These are phyloP conservation scores for Muscicapa adusta DNA, from an alignment of 2,113 vertebrate species.

Conservation along the genomic window DNA sequence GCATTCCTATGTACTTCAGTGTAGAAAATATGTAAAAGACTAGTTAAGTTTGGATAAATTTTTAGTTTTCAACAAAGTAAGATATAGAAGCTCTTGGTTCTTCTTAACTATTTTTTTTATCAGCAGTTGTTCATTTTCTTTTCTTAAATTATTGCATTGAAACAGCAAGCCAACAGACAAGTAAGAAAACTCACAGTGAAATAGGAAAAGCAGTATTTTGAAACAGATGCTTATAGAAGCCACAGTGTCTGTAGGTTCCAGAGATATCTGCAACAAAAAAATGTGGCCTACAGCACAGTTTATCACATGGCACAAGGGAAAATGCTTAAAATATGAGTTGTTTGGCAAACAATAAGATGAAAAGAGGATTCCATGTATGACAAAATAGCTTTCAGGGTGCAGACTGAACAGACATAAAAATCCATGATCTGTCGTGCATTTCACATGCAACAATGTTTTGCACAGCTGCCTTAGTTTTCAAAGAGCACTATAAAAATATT, in stretches of 20 bases:
- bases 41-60: background rate
- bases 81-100: background rate
- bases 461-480: conserved; percentile 4
- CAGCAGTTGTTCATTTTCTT: background rate
- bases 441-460: background rate
- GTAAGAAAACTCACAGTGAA: background rate
- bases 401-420: conserved; percentile 39
- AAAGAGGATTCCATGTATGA: conserved; percentile 43
- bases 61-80: background rate
- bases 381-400: conserved; percentile 61
- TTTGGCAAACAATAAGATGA: conserved; percentile 50
- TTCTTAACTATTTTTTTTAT: background rate
- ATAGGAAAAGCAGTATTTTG: background rate
- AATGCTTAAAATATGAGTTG: conserved; percentile 49
- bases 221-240: conserved; percentile 8
- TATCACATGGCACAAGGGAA: conserved; percentile 24
- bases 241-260: background rate
- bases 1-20: background rate
- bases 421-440: background rate
- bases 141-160: background rate
- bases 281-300: background rate
- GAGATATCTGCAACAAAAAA: background rate
- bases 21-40: background rate
- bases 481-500: background rate
- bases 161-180: background rate